A percentile compares a stretch with the other conserved stretches of the same genome.
These are phyloP conservation scores for Lophotis ruficrista DNA, from an alignment of 2,113 vertebrate species.

Conservation along the genomic window DNA sequence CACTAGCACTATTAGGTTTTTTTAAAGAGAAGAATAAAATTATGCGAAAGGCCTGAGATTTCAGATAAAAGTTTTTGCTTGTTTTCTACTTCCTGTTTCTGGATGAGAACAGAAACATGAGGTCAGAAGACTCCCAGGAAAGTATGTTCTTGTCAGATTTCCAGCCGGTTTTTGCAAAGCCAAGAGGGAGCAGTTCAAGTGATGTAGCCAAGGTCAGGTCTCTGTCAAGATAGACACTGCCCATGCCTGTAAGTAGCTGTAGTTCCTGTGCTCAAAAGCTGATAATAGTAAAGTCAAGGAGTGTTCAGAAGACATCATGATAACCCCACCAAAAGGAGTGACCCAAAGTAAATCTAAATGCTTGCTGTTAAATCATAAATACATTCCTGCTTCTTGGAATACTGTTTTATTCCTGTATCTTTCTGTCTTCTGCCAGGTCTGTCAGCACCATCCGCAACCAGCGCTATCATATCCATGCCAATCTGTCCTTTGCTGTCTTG, in stretches of 20 bases:
- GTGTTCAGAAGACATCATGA: rapidly evolving
- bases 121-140: constrained; percentile 4
- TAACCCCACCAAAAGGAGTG: neutral
- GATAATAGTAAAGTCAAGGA: neutral
- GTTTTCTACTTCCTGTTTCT: constrained; percentile 9
- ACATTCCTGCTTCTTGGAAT: rapidly evolving
- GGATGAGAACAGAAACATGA: neutral
- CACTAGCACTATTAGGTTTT: neutral
- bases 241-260: rapidly evolving
- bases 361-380: neutral
- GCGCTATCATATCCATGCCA: constrained; percentile 96
- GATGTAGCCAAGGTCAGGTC: neutral
- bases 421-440: constrained; percentile 73
- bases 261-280: neutral
- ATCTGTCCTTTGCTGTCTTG: constrained; percentile 90
- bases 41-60: neutral
- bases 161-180: neutral
- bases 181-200: neutral
- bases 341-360: neutral
- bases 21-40: neutral
- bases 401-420: neutral
- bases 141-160: neutral
- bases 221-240: neutral
- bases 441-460: constrained; percentile 94
- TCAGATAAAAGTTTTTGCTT: neutral